A percentile compares a stretch with the other conserved stretches of the same genome.
phyloP scores from a whole-genome alignment of 2,113 vertebrate species.

The Lepidothrix coronata region DNA sequence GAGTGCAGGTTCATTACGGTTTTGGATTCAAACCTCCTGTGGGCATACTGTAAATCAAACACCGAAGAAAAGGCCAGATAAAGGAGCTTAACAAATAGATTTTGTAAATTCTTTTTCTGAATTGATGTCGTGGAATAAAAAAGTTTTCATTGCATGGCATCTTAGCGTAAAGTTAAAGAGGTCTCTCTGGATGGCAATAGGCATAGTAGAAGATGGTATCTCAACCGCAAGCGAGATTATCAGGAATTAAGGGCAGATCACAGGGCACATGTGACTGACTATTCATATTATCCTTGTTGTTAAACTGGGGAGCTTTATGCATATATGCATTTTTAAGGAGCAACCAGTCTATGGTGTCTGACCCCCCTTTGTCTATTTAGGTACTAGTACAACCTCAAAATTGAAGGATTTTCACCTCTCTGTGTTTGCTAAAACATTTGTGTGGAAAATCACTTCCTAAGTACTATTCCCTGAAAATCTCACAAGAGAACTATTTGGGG shows the following conservation, averaged over 20 bases:
- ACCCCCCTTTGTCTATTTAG: background rate
- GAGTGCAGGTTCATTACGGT: background rate
- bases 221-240: background rate
- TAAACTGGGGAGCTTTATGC: background rate
- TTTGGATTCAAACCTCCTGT: constrained; percentile 7
- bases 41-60: background rate
- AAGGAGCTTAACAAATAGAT: background rate
- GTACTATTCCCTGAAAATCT: background rate
- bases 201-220: background rate
- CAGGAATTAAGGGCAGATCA: background rate
- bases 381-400: background rate
- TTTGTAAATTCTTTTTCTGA: background rate
- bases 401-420: background rate
- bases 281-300: background rate
- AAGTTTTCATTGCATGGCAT: background rate
- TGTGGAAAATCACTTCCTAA: background rate
- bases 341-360: background rate
- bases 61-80: background rate
- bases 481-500: background rate
- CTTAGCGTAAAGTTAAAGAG: background rate
- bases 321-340: background rate
- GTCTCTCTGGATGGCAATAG: background rate
- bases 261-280: background rate
- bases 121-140: background rate
- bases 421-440: background rate